Conservation (phyloP, 2,113 vertebrate genomes). For the Otolemur garnettii region DNA sequence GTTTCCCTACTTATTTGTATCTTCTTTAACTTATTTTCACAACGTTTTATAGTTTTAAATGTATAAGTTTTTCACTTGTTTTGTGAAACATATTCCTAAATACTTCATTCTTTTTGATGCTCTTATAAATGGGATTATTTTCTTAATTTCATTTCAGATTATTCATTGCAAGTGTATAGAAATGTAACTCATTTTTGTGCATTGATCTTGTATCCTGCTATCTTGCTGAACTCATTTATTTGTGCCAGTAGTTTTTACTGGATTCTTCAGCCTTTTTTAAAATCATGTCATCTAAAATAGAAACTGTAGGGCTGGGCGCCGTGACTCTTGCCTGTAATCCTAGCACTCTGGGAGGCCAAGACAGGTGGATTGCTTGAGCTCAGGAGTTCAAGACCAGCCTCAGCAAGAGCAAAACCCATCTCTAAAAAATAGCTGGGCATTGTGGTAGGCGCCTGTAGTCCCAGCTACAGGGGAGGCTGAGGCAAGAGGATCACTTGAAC, state of each 20-base stretch:
- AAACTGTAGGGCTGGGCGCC: background rate
- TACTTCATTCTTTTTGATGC: slow-evolving; percentile 48
- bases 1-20: background rate
- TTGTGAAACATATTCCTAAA: background rate
- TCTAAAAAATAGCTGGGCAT: too few species aligned
- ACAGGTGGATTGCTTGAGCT: too few species aligned
- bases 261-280: slow-evolving; percentile 38
- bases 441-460: too few species aligned
- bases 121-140: background rate
- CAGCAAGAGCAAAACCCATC: too few species aligned
- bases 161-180: background rate
- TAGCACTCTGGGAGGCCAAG: too few species aligned
- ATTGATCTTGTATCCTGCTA: background rate
- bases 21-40: slow-evolving; percentile 9
- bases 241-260: background rate
- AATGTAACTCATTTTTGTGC: slow-evolving; percentile 28
- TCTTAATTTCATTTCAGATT: background rate
- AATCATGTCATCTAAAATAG: slow-evolving; percentile 27
- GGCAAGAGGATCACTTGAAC: too few species aligned
- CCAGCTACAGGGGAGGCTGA: too few species aligned
- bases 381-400: too few species aligned
- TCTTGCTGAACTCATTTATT: slow-evolving; percentile 17
- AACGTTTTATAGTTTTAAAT: slow-evolving; percentile 9
- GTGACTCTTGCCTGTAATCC: too few species aligned
- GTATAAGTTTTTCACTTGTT: background rate